phyloP scores from a whole-genome alignment of 1,140 invertebrate species.

The Trichoplusia ni region DNA sequence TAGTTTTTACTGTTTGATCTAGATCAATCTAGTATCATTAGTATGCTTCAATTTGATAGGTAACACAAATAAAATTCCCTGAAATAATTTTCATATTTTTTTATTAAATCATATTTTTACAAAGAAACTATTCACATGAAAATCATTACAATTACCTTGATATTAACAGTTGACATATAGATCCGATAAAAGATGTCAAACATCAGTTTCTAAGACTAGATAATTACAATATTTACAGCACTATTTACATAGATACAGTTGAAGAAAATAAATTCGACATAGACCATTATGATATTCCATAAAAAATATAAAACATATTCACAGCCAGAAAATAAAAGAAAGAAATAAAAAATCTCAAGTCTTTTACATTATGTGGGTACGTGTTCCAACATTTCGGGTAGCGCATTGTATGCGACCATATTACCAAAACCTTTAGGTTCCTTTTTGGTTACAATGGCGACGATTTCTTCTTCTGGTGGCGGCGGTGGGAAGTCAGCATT shows the following conservation, averaged over 20 bases:
- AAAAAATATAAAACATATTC: slow-evolving; percentile 33
- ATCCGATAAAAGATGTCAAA: slow-evolving; percentile 73
- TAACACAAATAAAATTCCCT: neutral
- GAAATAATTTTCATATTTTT: slow-evolving; percentile 41
- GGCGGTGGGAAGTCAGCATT: slow-evolving; percentile 68
- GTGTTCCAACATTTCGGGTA: slow-evolving; percentile 78
- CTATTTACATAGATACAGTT: slow-evolving; percentile 38
- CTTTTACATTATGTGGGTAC: slow-evolving; percentile 56
- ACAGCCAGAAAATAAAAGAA: slow-evolving; percentile 58
- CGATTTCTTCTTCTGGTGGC: slow-evolving; percentile 77
- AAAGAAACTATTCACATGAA: slow-evolving; percentile 77
- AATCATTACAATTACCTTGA: slow-evolving; percentile 69
- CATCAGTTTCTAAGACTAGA: slow-evolving; percentile 57
- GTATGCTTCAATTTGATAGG: too few relatives aligned
- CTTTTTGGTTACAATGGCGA: slow-evolving; percentile 79
- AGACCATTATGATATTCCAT: slow-evolving; percentile 27
- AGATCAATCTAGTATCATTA: too few relatives aligned
- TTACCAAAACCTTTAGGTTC: slow-evolving; percentile 74
- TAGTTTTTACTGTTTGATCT: too few relatives aligned
- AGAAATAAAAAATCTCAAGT: slow-evolving; percentile 36
- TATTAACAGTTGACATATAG: slow-evolving; percentile 73
- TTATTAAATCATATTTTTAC: slow-evolving; percentile 75
- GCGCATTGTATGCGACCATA: slow-evolving; percentile 79
- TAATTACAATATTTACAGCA: slow-evolving; percentile 59
- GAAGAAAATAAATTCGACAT: slow-evolving; percentile 52